Percentiles rank a stretch among this genome's conserved stretches.
Evolutionary conservation across 1,140 invertebrate species (phyloP).

Genomic region (Scaptomyza hsui): DNA sequence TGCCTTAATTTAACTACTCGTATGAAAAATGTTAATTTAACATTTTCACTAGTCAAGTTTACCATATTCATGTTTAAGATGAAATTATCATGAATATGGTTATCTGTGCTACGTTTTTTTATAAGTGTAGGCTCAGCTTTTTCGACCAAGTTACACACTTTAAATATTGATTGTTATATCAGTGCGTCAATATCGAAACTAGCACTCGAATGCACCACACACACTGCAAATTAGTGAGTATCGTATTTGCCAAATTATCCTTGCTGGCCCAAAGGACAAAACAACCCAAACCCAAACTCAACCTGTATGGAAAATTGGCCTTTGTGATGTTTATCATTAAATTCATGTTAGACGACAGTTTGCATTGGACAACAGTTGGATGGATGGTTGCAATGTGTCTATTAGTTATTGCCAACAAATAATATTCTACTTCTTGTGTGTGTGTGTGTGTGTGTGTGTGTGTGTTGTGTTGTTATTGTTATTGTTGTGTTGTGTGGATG

Average conservation of each 20-base stretch:
- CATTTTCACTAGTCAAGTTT: too few species aligned
- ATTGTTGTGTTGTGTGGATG: slow-evolving; percentile 38
- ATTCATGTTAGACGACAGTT: slow-evolving; percentile 48
- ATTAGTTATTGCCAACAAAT: slow-evolving; percentile 62
- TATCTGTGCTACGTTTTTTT: too few species aligned
- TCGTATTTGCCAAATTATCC: slow-evolving; percentile 56
- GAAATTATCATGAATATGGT: too few species aligned
- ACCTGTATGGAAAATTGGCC: slow-evolving; percentile 35
- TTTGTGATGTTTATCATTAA: slow-evolving; percentile 72
- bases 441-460: slow-evolving; percentile 15
- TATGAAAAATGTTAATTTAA: background rate
- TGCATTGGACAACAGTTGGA: slow-evolving; percentile 12
- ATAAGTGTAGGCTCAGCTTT: too few species aligned
- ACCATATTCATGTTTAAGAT: too few species aligned
- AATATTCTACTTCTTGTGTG: slow-evolving; percentile 54
- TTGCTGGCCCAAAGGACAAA: background rate
- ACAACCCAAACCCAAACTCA: background rate
- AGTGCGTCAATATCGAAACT: slow-evolving; percentile 73
- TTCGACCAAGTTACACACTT: slow-evolving; percentile 47
- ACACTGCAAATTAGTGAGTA: slow-evolving; percentile 8
- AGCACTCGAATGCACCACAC: slow-evolving; percentile 46
- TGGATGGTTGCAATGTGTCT: slow-evolving; percentile 29
- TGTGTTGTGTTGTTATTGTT: slow-evolving; percentile 19
- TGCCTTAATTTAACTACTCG: too few species aligned
- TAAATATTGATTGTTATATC: slow-evolving; percentile 80